phyloP scores from a whole-genome alignment of 2,113 vertebrate species.

The Upupa epops region DNA sequence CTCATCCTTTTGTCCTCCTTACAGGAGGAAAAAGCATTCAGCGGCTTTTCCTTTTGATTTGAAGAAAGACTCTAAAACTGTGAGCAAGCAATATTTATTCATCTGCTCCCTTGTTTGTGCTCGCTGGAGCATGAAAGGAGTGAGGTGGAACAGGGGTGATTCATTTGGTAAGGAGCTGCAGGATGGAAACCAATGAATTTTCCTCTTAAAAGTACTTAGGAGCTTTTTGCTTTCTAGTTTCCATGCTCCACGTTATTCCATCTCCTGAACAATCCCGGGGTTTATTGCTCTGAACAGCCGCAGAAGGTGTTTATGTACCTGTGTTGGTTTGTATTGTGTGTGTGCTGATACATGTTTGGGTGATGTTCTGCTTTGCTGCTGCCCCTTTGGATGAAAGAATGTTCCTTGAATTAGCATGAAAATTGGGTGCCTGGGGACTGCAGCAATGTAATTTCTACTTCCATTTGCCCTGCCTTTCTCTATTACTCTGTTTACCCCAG shows the following conservation, averaged over 20 bases:
- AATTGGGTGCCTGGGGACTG: background rate
- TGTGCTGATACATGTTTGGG: rapidly evolving
- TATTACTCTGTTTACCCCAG: too few relatives aligned
- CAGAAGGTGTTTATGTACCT: background rate
- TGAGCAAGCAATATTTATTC: background rate
- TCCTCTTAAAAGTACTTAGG: background rate
- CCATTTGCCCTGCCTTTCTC: background rate
- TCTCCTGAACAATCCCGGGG: background rate
- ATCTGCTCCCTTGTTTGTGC: background rate
- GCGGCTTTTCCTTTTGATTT: background rate
- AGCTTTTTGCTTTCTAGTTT: background rate
- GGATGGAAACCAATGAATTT: background rate
- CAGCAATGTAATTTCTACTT: background rate
- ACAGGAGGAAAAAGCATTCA: background rate
- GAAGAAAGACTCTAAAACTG: background rate
- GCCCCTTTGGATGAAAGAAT: background rate
- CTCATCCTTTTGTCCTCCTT: background rate
- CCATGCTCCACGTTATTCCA: background rate
- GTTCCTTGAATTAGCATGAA: background rate
- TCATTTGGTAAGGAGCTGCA: background rate
- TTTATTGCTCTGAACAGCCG: background rate
- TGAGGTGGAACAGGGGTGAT: background rate
- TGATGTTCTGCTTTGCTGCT: background rate
- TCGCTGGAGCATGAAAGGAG: background rate
- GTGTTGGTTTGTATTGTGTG: background rate